phyloP scores from a whole-genome alignment of 2,888 invertebrate species.

The Copidosoma aretas region DNA sequence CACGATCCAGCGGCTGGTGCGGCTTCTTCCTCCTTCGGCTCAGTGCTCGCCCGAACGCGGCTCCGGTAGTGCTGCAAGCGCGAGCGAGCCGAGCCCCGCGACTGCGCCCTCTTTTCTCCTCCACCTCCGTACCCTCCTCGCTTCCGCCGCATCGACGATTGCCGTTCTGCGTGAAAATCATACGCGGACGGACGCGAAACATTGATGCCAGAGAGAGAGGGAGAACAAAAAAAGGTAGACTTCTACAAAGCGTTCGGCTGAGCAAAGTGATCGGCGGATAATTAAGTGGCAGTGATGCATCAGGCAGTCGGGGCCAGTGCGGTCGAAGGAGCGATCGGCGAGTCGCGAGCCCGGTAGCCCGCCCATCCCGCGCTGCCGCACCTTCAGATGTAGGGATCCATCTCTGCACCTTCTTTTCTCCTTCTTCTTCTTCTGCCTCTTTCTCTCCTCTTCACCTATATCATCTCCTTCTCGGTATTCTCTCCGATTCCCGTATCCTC shows the following conservation, averaged over 20 bases:
- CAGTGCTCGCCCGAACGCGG: slow-evolving; percentile 60
- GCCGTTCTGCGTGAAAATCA: too few species aligned
- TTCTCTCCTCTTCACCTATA: not conserved
- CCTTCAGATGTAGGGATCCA: slow-evolving; percentile 11
- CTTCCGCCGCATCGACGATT: not conserved
- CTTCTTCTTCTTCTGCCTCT: slow-evolving; percentile 8
- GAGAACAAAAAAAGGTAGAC: too few species aligned
- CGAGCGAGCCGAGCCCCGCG: not conserved
- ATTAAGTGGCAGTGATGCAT: too few species aligned
- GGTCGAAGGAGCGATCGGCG: not conserved
- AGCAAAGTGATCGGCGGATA: too few species aligned
- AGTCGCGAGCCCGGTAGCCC: slow-evolving; percentile 7
- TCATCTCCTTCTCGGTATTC: not conserved
- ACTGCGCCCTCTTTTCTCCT: not conserved
- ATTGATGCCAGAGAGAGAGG: too few species aligned
- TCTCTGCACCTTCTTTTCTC: slow-evolving; percentile 10
- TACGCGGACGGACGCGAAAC: too few species aligned
- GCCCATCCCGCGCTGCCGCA: not conserved
- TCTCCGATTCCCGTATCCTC: not conserved
- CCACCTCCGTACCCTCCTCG: not conserved
- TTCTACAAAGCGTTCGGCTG: too few species aligned
- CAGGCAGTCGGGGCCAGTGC: not conserved
- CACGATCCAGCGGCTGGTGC: slow-evolving; percentile 26
- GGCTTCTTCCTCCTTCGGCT: not conserved
- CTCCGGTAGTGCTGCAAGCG: slow-evolving; percentile 36